phyloP scores from a whole-genome alignment of 2,797 vertebrate species.

The Lophotriccus pileatus region DNA sequence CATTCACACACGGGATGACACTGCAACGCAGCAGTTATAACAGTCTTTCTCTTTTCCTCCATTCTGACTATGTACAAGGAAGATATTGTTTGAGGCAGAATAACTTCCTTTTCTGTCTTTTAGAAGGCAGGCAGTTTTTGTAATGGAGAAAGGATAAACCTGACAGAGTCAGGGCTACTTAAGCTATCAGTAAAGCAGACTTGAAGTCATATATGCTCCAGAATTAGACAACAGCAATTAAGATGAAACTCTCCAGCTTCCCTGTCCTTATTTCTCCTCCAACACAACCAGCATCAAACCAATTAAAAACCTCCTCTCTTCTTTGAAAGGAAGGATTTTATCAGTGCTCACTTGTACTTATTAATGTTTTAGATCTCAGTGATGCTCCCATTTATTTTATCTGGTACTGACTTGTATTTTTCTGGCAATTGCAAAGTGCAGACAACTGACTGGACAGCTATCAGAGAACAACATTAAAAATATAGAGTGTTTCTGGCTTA shows the following conservation, averaged over 20 bases:
- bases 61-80: background rate
- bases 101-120: background rate
- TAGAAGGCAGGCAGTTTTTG: background rate
- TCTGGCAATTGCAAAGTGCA: background rate
- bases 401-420: background rate
- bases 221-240: background rate
- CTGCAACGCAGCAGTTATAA: background rate
- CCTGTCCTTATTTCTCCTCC: background rate
- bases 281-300: background rate
- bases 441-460: background rate
- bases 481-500: background rate
- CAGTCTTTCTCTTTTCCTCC: background rate
- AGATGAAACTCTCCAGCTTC: background rate
- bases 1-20: background rate
- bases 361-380: background rate
- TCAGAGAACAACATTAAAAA: background rate
- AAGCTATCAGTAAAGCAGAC: background rate
- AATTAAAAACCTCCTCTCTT: background rate
- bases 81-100: background rate
- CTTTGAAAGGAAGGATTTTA: background rate
- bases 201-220: background rate
- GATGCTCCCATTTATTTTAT: background rate
- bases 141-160: background rate
- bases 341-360: background rate
- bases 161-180: background rate